These are phyloP conservation scores for Ochotona princeps DNA, from an alignment of 2,113 vertebrate genomes.

Conservation along the genomic window DNA sequence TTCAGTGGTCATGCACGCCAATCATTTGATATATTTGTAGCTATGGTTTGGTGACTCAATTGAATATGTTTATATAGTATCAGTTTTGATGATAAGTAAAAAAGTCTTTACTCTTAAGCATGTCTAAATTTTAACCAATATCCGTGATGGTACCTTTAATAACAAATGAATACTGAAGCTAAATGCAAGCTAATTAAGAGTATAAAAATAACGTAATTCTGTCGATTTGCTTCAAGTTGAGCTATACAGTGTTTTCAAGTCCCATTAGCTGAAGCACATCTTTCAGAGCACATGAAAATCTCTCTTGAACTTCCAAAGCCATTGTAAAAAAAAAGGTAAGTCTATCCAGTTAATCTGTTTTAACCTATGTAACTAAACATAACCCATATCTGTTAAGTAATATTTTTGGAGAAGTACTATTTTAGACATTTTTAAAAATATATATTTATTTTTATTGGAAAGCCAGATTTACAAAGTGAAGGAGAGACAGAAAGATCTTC, in stretches of 20 bases:
- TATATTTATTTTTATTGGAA: no score
- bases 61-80: background rate
- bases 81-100: conserved; percentile 33
- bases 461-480: no score
- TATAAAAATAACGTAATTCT: conserved; percentile 28
- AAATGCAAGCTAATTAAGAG: background rate
- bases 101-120: background rate
- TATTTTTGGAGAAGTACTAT: background rate
- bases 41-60: background rate
- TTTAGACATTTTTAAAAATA: background rate
- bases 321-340: background rate
- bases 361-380: background rate
- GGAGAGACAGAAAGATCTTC: no score
- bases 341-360: background rate
- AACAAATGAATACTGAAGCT: conserved; percentile 30
- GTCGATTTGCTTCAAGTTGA: background rate
- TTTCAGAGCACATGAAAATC: background rate
- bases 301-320: background rate
- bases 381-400: background rate
- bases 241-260: background rate
- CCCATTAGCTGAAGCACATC: background rate
- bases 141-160: background rate
- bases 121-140: conserved; percentile 14
- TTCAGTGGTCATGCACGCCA: background rate
- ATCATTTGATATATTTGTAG: background rate